Conservation (phyloP, 2,888 invertebrate species). For the Xanthia togata region DNA sequence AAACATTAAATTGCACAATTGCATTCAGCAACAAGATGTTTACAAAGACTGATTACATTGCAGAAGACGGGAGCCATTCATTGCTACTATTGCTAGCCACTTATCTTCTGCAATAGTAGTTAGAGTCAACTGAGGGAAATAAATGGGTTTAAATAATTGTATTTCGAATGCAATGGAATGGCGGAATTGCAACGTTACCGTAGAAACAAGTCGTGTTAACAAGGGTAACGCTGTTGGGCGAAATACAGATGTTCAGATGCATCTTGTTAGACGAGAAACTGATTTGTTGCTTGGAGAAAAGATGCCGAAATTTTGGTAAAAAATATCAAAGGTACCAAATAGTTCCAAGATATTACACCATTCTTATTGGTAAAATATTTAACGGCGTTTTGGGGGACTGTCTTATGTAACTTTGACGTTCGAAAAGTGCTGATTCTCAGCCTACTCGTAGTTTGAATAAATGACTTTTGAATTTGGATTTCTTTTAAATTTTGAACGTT, state of each 20-base stretch:
- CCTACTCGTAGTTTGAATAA: no score
- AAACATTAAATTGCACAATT: slow-evolving; percentile 10
- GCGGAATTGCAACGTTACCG: slow-evolving; percentile 21
- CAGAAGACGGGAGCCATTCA: slow-evolving; percentile 36
- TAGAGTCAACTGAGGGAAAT: slow-evolving; percentile 51
- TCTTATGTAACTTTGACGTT: no score
- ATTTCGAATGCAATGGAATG: slow-evolving; percentile 45
- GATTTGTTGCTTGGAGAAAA: background rate
- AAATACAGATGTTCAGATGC: background rate
- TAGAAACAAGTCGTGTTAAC: slow-evolving; percentile 18
- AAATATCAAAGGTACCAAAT: background rate
- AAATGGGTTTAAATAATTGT: slow-evolving; percentile 56
- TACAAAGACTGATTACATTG: slow-evolving; percentile 48
- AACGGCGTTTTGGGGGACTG: no score
- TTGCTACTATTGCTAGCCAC: slow-evolving; percentile 39
- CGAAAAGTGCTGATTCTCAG: no score
- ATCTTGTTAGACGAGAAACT: background rate
- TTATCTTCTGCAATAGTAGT: slow-evolving; percentile 56
- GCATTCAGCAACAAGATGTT: slow-evolving; percentile 21
- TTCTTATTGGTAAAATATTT: background rate
- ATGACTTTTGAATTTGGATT: no score
- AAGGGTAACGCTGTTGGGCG: background rate
- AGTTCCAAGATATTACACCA: background rate
- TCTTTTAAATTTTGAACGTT: no score
- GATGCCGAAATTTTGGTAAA: background rate